Base-by-base conservation (phyloP, 2,113 vertebrate species). In the Furnarius figulus region DNA sequence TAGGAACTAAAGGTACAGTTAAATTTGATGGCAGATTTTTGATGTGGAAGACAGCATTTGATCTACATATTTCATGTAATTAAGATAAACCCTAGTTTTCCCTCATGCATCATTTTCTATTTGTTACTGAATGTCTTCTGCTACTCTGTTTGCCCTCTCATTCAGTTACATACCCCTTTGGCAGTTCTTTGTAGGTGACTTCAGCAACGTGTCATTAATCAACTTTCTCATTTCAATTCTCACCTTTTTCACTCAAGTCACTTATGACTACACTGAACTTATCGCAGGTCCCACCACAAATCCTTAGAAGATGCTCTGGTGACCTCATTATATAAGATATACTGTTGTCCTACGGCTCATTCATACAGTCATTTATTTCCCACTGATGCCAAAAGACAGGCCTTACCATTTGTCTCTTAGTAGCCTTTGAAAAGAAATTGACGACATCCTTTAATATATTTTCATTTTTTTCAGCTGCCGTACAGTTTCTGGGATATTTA, bases 371-470 rank as follows among this genome's bases (percentile, higher is more conserved):
- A 71, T 35, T 93, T 62, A 56, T 71, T 90, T 79, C 49, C 40
- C n/a, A 79, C 30, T 59, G 67, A 58, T 84, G 33, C 7, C 55
- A 42, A 50, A 79, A 80, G 62, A 18, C 37, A 65, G 88, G 79
- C 58, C 95, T 98, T 98, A 99, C 99, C 99, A 99, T 93, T 49
- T 49, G 95, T 78, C 99, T 99, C 59, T 97, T 99, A 61, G 98
- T 95, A 67, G 97, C 96, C 87, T 98, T 98, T 40, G 98, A 98
- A 88, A 99, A 98, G 97, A 99, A 99, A 76, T 96, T 98, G 72
- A 99, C 10, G 4, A 99, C 89, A 90, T 99, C 98, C 82, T 98
- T 94, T 39, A 98, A 90, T 83, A 97, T 97, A 85, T 94, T 95
- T 39, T 66, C 84, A 53, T 89, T 93, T 44, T 76, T 87, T 56